phyloP scores from a whole-genome alignment of 2,113 vertebrate genomes.

The Austrofundulus limnaeus region DNA sequence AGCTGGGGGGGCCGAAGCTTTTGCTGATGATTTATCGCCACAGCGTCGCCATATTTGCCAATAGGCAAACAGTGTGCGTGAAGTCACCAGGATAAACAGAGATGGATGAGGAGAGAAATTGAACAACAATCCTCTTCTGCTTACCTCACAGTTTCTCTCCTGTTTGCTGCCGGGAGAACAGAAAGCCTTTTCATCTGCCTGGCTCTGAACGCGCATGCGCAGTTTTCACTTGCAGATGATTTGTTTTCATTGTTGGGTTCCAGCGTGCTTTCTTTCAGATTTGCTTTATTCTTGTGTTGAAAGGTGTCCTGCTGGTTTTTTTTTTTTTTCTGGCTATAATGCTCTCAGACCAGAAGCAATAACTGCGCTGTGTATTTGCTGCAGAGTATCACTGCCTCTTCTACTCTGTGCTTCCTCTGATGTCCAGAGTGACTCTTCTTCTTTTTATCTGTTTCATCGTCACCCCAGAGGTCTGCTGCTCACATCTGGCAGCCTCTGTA shows the following conservation, averaged over 20 bases:
- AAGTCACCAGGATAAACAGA: constrained; percentile 60
- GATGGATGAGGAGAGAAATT: constrained; percentile 73
- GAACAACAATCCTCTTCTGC: constrained; percentile 55
- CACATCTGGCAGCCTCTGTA: constrained; percentile 36
- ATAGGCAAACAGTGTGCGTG: constrained; percentile 72
- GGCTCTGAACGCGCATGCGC: constrained; percentile 8
- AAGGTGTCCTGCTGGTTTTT: neutral
- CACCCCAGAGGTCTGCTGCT: constrained; percentile 38
- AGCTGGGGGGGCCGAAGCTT: constrained; percentile 48
- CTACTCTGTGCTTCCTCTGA: constrained; percentile 25
- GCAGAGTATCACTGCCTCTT: constrained; percentile 26
- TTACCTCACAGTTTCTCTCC: constrained; percentile 16
- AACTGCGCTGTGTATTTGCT: neutral
- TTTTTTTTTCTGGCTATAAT: neutral
- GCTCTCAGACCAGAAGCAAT: constrained; percentile 5
- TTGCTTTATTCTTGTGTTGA: neutral
- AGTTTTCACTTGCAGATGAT: constrained; percentile 21
- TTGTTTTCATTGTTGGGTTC: constrained; percentile 12
- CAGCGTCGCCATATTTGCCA: constrained; percentile 69
- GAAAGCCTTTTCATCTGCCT: constrained; percentile 13
- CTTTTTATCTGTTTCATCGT: constrained; percentile 35
- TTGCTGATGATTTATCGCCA: constrained; percentile 73
- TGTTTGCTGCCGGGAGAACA: constrained; percentile 27
- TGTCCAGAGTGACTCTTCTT: constrained; percentile 41
- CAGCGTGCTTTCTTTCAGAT: neutral